Evolutionary conservation across 2,797 vertebrate genomes (phyloP).

Genomic region (Thalassophryne amazonica): DNA sequence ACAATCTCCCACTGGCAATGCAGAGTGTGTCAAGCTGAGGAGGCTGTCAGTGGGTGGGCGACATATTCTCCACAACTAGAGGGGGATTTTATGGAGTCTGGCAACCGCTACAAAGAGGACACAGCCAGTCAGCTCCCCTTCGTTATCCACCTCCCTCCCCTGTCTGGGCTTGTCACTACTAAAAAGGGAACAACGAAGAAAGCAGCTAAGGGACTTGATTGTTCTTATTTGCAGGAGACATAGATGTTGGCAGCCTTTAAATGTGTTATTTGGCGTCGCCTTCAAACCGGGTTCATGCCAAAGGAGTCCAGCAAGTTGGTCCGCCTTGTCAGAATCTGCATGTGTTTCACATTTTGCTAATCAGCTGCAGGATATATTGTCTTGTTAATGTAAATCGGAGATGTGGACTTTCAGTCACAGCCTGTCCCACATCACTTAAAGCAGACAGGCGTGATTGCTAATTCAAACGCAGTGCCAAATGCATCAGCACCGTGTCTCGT

Average conservation of each 20-base stretch:
- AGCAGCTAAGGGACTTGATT: conserved; percentile 51
- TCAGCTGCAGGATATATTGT: conserved; percentile 21
- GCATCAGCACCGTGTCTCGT: conserved; percentile 34
- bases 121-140: conserved; percentile 56
- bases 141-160: conserved; percentile 46
- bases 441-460: conserved; percentile 33
- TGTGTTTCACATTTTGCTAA: background rate
- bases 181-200: conserved; percentile 57
- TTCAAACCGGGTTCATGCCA: background rate
- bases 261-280: conserved; percentile 26
- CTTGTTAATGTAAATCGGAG: conserved; percentile 15
- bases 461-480: conserved; percentile 25
- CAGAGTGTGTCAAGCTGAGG: conserved; percentile 59
- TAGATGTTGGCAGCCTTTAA: conserved; percentile 29
- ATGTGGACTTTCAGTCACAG: conserved; percentile 26
- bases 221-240: conserved; percentile 44
- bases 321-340: conserved; percentile 3
- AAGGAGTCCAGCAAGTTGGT: conserved; percentile 17
- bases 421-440: conserved; percentile 30
- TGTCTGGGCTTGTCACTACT: conserved; percentile 60
- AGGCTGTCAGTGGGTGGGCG: conserved; percentile 66
- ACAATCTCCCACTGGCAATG: conserved; percentile 64
- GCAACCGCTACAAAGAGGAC: conserved; percentile 68
- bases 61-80: conserved; percentile 64
- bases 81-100: conserved; percentile 72